Evolutionary conservation across 2,797 vertebrate species (phyloP), one percentile per base, ranked within the genome.

Genomic region (Thalassophryne amazonica): DNA sequence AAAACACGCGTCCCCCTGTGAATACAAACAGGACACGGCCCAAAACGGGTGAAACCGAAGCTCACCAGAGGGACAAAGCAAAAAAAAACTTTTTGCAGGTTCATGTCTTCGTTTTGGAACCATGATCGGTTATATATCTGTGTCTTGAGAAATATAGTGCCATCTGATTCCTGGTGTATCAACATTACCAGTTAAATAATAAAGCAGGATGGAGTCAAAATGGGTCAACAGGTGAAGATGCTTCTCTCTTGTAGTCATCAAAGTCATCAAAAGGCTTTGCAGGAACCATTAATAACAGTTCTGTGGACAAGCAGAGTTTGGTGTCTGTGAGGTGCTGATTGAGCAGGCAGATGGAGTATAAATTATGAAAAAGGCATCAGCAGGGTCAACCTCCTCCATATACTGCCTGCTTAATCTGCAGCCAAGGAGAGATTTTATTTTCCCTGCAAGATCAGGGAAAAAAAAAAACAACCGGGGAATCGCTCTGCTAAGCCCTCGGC

Each of bases 371-470:
- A 86, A 85, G 76, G 79, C 83, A 85, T 82, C 73, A 80, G 69
- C 68, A 74, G 80, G 78, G 82, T 79, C 76, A 80, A 81, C 69
- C 70, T 58, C 63, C 71, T 70, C 73, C 50, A 68, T 85, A 60
- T 55, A 76, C n/a, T n/a, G n/a, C n/a, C n/a, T 34, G 71, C 83
- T 88, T 88, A 87, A 91, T 91, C 87, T 87, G 71, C 59, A 67
- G 86, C 88, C 88, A 89, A 88, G 69, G 73, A 45, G 69, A 85
- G 70, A 81, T 89, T 90, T 88, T 85, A 86, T 87, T 90, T 89
- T 90, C 79, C 82, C 78, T 83, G 73, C 85, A 84, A 83, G 72
- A 83, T 76, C 71, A 67, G 71, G 75, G 29, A 54, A 38, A 52
- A 71, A 58, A 66, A 61, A 65, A 76, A 69, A 58, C 13, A 65